Evolutionary conservation across 2,113 vertebrate genomes (phyloP).

Genomic region (Aepyceros melampus): DNA sequence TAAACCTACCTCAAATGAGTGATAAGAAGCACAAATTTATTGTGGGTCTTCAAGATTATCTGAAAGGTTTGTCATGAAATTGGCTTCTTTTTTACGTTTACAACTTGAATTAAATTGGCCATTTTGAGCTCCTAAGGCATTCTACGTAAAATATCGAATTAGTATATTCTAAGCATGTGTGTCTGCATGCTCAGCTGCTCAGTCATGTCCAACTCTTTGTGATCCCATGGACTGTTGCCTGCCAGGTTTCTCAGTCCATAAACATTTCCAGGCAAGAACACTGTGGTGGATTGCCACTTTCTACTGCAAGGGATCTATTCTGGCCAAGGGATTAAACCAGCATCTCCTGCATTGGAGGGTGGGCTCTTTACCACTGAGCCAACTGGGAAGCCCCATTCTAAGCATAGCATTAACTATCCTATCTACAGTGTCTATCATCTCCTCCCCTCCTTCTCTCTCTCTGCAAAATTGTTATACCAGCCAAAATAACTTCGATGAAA

Average conservation of each 20-base stretch:
- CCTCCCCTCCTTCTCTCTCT: not conserved
- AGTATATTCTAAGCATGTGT: not conserved
- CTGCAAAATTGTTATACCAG: not conserved
- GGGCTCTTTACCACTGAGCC: not conserved
- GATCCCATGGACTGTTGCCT: not conserved
- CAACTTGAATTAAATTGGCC: not conserved
- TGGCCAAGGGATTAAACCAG: not conserved
- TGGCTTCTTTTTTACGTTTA: not conserved
- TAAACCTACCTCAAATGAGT: not conserved
- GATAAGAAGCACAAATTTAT: not conserved
- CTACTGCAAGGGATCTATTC: not conserved
- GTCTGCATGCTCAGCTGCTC: not conserved
- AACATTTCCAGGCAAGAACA: not conserved
- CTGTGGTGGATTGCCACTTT: not conserved
- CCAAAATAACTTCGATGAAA: not conserved
- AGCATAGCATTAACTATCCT: not conserved
- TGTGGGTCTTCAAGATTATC: not conserved
- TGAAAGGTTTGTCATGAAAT: not conserved
- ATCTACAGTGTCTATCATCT: not conserved
- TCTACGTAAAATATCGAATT: not conserved
- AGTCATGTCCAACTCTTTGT: not conserved
- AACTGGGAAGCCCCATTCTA: not conserved
- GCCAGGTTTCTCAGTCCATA: not conserved
- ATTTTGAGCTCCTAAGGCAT: not conserved
- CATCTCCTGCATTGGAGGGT: not conserved